Conservation (phyloP, 1,140 invertebrate genomes). For the Propsilocerus akamusi region DNA sequence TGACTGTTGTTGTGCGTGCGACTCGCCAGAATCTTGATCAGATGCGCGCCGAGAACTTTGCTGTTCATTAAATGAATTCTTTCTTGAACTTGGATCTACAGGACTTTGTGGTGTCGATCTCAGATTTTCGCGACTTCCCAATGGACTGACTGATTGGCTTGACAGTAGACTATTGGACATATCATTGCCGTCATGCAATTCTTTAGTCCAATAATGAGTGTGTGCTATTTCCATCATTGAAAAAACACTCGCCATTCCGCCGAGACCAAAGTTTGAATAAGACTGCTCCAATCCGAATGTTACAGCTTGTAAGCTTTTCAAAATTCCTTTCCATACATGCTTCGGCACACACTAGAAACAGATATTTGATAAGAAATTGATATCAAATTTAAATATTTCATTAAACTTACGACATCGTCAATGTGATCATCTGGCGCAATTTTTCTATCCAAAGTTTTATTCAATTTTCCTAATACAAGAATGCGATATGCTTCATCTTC, state of each 20-base stretch:
- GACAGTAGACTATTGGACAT: conserved; percentile 23
- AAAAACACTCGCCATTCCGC: conserved; percentile 94
- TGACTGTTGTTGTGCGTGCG: conserved; percentile 39
- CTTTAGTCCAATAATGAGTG: conserved; percentile 94
- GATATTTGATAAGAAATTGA: conserved; percentile 5
- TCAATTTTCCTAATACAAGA: conserved; percentile 86
- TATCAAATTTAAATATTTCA: conserved; percentile 6
- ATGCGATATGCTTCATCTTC: conserved; percentile 98
- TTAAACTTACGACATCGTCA: conserved; percentile 79
- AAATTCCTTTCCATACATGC: conserved; percentile 89
- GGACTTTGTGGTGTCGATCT: conserved; percentile 31
- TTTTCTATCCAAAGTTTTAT: conserved; percentile 83
- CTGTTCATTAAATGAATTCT: conserved; percentile 13
- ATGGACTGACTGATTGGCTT: conserved; percentile 41
- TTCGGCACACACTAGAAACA: conserved; percentile 59
- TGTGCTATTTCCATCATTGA: conserved; percentile 95
- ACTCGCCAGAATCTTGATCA: conserved; percentile 8
- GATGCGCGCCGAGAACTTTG: conserved; percentile 23
- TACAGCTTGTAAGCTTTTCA: conserved; percentile 78
- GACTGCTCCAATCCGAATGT: conserved; percentile 81
- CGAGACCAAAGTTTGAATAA: conserved; percentile 82
- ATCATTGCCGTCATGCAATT: conserved; percentile 42
- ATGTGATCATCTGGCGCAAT: conserved; percentile 91
- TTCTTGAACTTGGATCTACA: conserved; percentile 17
- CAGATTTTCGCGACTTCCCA: conserved; percentile 58